A percentile compares a stretch with the other conserved stretches of the same genome.
These are phyloP conservation scores for Drosophila setosimentum DNA, from an alignment of 2,888 invertebrate species.

Conservation along the genomic window DNA sequence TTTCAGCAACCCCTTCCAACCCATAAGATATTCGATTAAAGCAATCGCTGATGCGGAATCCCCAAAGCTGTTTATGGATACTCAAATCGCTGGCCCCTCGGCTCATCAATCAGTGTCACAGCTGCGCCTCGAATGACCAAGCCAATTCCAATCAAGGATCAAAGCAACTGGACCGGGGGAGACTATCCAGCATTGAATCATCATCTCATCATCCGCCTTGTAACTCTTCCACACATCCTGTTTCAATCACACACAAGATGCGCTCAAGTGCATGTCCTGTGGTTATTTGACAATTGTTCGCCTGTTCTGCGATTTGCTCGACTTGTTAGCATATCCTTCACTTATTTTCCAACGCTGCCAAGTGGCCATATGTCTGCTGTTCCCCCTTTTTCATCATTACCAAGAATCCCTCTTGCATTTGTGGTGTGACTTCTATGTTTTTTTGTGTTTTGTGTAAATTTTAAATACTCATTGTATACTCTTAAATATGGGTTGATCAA, in stretches of 20 bases:
- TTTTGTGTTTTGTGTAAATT: slow-evolving; percentile 20
- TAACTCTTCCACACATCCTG: slow-evolving; percentile 59
- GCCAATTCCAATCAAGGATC: slow-evolving; percentile 75
- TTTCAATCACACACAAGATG: slow-evolving; percentile 66
- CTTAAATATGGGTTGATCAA: not conserved
- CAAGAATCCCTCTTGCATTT: slow-evolving; percentile 24
- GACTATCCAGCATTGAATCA: slow-evolving; percentile 16
- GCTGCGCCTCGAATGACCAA: slow-evolving; percentile 60
- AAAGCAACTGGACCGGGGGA: slow-evolving; percentile 61
- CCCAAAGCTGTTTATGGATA: slow-evolving; percentile 53
- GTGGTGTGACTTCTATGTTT: slow-evolving; percentile 41
- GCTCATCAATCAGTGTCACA: slow-evolving; percentile 74
- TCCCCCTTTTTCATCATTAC: slow-evolving; percentile 26
- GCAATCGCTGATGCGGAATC: slow-evolving; percentile 69
- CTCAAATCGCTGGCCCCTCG: slow-evolving; percentile 17
- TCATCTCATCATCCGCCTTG: slow-evolving; percentile 17
- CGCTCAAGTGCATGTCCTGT: slow-evolving; percentile 79
- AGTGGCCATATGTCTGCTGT: slow-evolving; percentile 72
- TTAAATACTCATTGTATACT: slow-evolving; percentile 18
- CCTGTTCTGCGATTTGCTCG: slow-evolving; percentile 20
- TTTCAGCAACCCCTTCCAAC: slow-evolving; percentile 14
- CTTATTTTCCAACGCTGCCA: slow-evolving; percentile 47
- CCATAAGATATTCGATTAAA: slow-evolving; percentile 64
- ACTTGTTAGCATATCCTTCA: slow-evolving; percentile 67
- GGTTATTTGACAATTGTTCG: slow-evolving; percentile 72